Evolutionary conservation across 2,888 invertebrate genomes (phyloP), one percentile per base, ranked within the genome.

Genomic region (Oxyteleia sp.): DNA sequence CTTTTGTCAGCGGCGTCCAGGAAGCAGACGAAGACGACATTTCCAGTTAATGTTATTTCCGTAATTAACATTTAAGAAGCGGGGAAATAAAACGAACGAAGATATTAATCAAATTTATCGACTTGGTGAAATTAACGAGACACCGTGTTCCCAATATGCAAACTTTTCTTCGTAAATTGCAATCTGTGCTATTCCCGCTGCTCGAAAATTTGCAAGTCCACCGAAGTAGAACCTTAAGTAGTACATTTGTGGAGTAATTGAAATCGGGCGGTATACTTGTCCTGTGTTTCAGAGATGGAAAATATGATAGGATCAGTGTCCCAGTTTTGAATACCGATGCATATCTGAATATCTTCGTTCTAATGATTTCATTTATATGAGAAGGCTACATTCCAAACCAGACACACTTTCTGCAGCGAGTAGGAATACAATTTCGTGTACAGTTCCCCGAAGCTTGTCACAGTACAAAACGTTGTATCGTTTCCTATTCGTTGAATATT

Each of bases 311-410:
- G 11, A 69, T 69, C 63, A 55, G 53, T 20, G 78, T 78, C 69
- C 78, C 63, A 69, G 61, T 78, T 78, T 63, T 18, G 68, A 35
- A 76, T 61, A 63, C 51, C 69, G 63, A 78, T 43, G 51, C 55
- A 61, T 10, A 69, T 69, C 69, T 5, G 69, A n/a, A 35, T 63
- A 55, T 23, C 51, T 53, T 53, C 59, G 29, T 78, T 63, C 53
- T 69, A 78, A 69, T 78, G 78, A 69, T 78, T 78, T 68, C 43
- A 76, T 76, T 78, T 78, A 45, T 69, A 69, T 55, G 68, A 69
- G 29, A 45, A 32, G 68, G 41, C 29, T 59, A 41, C 59, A 63
- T 78, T n/a, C n/a, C n/a, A n/a, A n/a, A 69, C 69, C 45, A 55
- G 53, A 47, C 47, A 61, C 26, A 78, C 61, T 53, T 69, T 63